These are phyloP conservation scores for Colletes collaris DNA, from an alignment of 2,888 invertebrate species.

Conservation along the genomic window DNA sequence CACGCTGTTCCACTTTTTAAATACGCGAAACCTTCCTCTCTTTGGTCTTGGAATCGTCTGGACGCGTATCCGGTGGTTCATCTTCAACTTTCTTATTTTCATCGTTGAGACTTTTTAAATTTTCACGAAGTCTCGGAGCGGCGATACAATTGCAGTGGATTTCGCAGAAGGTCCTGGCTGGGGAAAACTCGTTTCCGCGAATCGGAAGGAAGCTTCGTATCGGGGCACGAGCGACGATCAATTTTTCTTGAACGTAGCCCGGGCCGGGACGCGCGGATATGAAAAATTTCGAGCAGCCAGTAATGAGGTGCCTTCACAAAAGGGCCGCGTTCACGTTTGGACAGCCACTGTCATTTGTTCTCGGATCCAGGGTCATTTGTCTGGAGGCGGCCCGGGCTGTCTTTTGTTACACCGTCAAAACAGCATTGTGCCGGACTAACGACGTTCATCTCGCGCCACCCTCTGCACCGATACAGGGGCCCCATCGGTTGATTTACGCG, in stretches of 20 bases:
- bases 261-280: conserved; percentile 69
- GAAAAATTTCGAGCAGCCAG: conserved; percentile 80
- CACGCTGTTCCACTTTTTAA: no score
- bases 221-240: conserved; percentile 63
- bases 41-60: no score
- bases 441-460: conserved; percentile 69
- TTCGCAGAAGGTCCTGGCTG: not conserved
- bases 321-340: conserved; percentile 72
- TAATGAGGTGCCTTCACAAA: conserved; percentile 80
- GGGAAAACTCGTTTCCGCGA: not conserved
- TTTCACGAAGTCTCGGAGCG: no score
- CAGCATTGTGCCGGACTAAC: conserved; percentile 79
- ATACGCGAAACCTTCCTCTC: no score
- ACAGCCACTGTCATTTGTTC: conserved; percentile 81
- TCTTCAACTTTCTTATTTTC: no score
- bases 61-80: no score
- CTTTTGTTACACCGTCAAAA: conserved; percentile 80
- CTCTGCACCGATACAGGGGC: conserved; percentile 37
- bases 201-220: conserved; percentile 26
- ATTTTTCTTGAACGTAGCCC: conserved; percentile 67
- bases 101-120: no score
- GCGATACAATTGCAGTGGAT: not conserved
- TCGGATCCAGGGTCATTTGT: conserved; percentile 80
- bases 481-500: conserved; percentile 49
- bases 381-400: conserved; percentile 70